Percentiles rank a stretch among this genome's conserved stretches.
Evolutionary conservation across 2,888 invertebrate species (phyloP).

Genomic region (Drosophila nr. medialis): DNA sequence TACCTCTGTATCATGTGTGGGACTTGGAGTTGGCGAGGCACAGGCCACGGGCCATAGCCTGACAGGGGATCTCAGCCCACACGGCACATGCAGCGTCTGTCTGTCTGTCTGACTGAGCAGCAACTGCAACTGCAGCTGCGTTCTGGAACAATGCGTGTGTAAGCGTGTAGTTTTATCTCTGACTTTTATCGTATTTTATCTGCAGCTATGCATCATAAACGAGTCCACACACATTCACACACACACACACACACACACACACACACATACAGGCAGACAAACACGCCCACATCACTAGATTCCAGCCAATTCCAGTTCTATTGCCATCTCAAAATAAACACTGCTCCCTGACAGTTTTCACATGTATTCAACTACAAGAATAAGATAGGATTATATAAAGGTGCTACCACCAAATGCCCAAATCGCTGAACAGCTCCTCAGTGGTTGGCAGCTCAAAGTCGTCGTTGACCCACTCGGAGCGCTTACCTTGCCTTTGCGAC

Average conservation of each 20-base stretch:
- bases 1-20: conserved; percentile 59
- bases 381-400: not conserved
- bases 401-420: conserved; percentile 82
- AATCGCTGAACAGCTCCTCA: conserved; percentile 81
- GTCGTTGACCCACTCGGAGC: conserved; percentile 81
- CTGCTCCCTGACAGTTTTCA: conserved; percentile 21
- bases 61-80: conserved; percentile 69
- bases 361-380: conserved; percentile 22
- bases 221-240: conserved; percentile 39
- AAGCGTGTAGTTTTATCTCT: conserved; percentile 41
- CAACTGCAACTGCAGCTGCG: conserved; percentile 18
- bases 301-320: conserved; percentile 33
- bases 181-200: conserved; percentile 74
- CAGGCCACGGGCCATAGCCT: conserved; percentile 28
- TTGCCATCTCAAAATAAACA: conserved; percentile 37
- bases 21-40: conserved; percentile 42
- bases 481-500: conserved; percentile 22
- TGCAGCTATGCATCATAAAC: conserved; percentile 74
- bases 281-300: conserved; percentile 33
- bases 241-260: conserved; percentile 21
- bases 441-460: conserved; percentile 80
- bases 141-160: conserved; percentile 42
- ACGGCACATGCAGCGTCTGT: conserved; percentile 40
- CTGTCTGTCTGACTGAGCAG: conserved; percentile 6
- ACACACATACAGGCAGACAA: not conserved